These are phyloP conservation scores for Hyposmocoma kahamanoa DNA, from an alignment of 1,140 invertebrate species.

Conservation along the genomic window DNA sequence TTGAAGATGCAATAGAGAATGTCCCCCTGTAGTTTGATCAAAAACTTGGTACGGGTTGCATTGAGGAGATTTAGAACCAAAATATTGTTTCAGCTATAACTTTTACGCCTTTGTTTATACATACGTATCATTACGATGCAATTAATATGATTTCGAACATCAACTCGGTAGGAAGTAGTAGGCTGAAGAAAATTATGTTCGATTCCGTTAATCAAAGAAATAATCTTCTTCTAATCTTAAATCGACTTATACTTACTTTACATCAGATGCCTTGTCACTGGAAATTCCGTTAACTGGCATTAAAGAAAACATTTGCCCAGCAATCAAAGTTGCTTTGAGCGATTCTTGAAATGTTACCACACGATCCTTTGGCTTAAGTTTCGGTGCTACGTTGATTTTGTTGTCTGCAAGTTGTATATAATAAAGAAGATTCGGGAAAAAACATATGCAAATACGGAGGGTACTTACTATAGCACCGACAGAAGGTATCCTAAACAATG, in stretches of 20 bases:
- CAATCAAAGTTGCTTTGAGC: slow-evolving; percentile 33
- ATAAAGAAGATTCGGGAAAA: too few relatives aligned
- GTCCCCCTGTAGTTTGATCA: background rate
- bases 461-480: too few relatives aligned
- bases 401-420: slow-evolving; percentile 51
- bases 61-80: background rate
- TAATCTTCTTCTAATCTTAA: background rate
- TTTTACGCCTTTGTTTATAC: too few relatives aligned
- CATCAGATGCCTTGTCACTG: slow-evolving; percentile 24
- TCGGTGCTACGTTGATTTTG: slow-evolving; percentile 29
- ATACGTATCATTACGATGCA: background rate
- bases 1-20: background rate
- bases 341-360: slow-evolving; percentile 39
- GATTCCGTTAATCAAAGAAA: background rate
- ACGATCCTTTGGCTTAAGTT: slow-evolving; percentile 14
- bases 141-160: background rate
- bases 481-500: too few relatives aligned
- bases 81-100: too few relatives aligned
- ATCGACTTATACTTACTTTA: slow-evolving; percentile 27
- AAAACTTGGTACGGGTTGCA: background rate
- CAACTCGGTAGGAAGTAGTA: background rate
- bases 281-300: slow-evolving; percentile 39
- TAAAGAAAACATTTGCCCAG: slow-evolving; percentile 46
- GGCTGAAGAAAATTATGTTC: background rate
- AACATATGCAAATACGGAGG: too few relatives aligned